Base-by-base conservation (phyloP, 2,888 invertebrate species). In the Laspeyria flexula region DNA sequence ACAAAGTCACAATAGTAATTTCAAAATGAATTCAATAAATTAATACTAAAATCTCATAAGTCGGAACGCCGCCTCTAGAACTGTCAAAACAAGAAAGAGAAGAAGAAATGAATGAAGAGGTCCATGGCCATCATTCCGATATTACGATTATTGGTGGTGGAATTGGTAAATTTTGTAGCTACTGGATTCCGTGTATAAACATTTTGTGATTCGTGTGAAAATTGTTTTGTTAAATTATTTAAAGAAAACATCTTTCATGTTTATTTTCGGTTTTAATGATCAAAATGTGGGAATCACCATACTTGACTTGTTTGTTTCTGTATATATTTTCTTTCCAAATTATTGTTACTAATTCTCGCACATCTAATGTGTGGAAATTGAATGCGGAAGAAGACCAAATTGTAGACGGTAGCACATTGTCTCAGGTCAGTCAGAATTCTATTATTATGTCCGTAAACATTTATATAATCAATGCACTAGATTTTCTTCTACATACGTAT, bases 341-440 rank as follows among this genome's bases (percentile, higher is more conserved):
- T 75, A 93, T 96, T 73, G 85, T 85, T 50, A 96, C 95, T 63
- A 97, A 97, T 88, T 96, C 97, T 29, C 94, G 96, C 68, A 96
- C 96, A 12, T 96, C 97, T 44, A 96, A 95, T 71, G 93, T 96
- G 79, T 97, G 97, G 97, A 95, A 95, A 88, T 88, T 97, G 55
- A 96, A 95, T 82, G 90, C 93, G 42, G 96, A 96, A 72, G 95
- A 95, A 79, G 96, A 95, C 44, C 95, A 95, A 88, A 95, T 96
- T 53, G 94, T 96, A 53, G 95, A 95, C 74, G 94, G 93, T 38
- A 94, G 86, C 69, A 93, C 91, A 56, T 86, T 94, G 75, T 84
- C 93, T 55, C 93, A 93, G 85, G 93, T 94, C 65, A 85, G 90
- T 85, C 52, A 73, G 33, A 66, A 68, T 65, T 72, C 53, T 61